These are phyloP conservation scores for Acronicta psi DNA, from an alignment of 2,888 invertebrate genomes.

Conservation along the genomic window DNA sequence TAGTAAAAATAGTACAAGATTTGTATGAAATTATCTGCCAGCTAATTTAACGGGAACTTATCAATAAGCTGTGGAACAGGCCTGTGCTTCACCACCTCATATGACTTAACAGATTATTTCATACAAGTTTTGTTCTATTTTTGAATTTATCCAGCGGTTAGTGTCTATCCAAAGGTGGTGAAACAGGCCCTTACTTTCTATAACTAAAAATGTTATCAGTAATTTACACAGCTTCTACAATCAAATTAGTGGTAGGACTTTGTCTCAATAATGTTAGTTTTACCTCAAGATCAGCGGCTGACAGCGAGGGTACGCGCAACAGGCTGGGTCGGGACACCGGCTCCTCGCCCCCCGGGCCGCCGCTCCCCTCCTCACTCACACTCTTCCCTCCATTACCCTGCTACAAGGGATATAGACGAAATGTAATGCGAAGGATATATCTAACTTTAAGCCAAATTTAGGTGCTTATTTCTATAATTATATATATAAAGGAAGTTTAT, in stretches of 20 bases:
- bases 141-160: too few relatives aligned
- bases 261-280: conserved; percentile 36
- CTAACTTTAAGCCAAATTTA: background rate
- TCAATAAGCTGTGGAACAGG: too few relatives aligned
- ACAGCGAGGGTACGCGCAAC: conserved; percentile 90
- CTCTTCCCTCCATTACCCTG: conserved; percentile 78
- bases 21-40: too few relatives aligned
- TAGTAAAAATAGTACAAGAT: too few relatives aligned
- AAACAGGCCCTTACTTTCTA: too few relatives aligned
- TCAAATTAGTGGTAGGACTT: background rate
- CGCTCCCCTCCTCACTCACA: conserved; percentile 65
- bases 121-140: too few relatives aligned
- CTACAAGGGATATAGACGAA: conserved; percentile 6
- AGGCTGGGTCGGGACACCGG: conserved; percentile 88
- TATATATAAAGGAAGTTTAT: too few relatives aligned
- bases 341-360: conserved; percentile 74
- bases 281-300: conserved; percentile 89
- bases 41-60: too few relatives aligned
- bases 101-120: too few relatives aligned
- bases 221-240: background rate
- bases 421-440: background rate
- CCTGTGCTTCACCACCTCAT: too few relatives aligned
- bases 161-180: too few relatives aligned
- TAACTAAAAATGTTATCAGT: too few relatives aligned
- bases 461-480: background rate